Percentiles rank a stretch among this genome's conserved stretches.
These are phyloP conservation scores for Isaurus tuberculatus DNA, from an alignment of 92 coral and sea anemone genomes.

Conservation along the genomic window DNA sequence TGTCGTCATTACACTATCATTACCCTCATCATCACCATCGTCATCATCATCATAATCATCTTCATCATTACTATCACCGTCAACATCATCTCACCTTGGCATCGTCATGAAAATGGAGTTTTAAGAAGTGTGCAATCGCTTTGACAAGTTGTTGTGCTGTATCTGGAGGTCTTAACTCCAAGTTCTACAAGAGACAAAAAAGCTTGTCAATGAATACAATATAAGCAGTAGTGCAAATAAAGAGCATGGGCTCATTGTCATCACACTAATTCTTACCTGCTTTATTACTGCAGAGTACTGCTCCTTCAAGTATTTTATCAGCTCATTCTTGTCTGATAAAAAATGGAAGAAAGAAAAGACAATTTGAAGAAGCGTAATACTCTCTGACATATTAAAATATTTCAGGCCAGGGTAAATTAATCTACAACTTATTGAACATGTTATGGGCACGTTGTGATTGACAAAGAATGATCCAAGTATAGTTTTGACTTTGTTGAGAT, in stretches of 20 bases:
- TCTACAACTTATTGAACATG: too few species aligned
- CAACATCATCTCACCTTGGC: background rate
- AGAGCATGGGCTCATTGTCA: too few species aligned
- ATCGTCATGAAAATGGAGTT: background rate
- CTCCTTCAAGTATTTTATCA: constrained; percentile 49
- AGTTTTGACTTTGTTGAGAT: too few species aligned
- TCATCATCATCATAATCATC: background rate
- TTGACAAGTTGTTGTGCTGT: constrained; percentile 27
- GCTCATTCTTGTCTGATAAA: constrained; percentile 51
- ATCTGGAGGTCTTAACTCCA: background rate
- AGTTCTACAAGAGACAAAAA: background rate
- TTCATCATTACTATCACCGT: background rate
- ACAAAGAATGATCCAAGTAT: too few species aligned
- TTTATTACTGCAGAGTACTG: constrained; percentile 31
- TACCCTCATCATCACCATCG: background rate
- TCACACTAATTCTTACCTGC: constrained; percentile 47
- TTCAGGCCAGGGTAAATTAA: too few species aligned
- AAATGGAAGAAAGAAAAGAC: background rate
- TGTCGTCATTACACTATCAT: background rate
- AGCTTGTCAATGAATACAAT: too few species aligned
- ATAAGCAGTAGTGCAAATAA: too few species aligned
- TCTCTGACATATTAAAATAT: too few species aligned
- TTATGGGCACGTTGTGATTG: too few species aligned
- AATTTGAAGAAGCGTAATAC: background rate
- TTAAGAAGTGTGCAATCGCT: background rate